Percentiles rank a stretch among this genome's conserved stretches.
These are phyloP conservation scores for Drosophila recens DNA, from an alignment of 2,888 invertebrate species.

Conservation along the genomic window DNA sequence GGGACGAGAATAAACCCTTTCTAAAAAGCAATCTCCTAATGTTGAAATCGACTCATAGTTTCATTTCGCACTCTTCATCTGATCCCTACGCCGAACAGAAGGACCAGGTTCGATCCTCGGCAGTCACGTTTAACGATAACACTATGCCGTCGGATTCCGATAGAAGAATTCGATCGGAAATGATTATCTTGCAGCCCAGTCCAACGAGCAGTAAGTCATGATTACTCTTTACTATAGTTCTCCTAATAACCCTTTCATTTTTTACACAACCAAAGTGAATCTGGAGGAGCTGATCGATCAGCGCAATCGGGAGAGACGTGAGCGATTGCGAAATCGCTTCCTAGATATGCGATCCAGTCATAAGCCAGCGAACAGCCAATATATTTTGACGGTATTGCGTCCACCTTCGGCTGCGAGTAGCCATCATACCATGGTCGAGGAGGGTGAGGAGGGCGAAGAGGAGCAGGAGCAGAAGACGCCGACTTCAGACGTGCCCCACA, in stretches of 20 bases:
- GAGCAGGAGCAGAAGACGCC: neutral
- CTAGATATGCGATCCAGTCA: slow-evolving; percentile 48
- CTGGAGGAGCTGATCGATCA: slow-evolving; percentile 68
- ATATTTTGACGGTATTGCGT: slow-evolving; percentile 55
- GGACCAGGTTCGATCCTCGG: slow-evolving; percentile 3
- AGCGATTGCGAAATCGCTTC: slow-evolving; percentile 68
- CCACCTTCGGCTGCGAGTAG: slow-evolving; percentile 48
- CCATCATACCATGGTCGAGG: neutral
- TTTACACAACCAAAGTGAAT: slow-evolving; percentile 45
- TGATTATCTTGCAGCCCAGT: slow-evolving; percentile 1
- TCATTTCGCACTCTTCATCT: slow-evolving; percentile 12
- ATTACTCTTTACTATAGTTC: too few relatives aligned
- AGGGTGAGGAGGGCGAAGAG: slow-evolving; percentile 12
- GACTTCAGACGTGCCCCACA: slow-evolving; percentile 12
- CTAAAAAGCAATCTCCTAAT: neutral
- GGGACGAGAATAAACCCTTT: neutral
- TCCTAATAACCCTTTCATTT: neutral
- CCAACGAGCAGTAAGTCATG: slow-evolving; percentile 43
- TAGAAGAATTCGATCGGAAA: neutral
- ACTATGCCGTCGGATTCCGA: neutral
- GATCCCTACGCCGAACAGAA: slow-evolving; percentile 6
- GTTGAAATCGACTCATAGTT: neutral
- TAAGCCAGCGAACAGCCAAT: slow-evolving; percentile 33
- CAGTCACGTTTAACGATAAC: neutral
- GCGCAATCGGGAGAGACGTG: slow-evolving; percentile 64